Base-by-base conservation (phyloP, 2,797 vertebrate species). In the Pseudochromis fuscus region DNA sequence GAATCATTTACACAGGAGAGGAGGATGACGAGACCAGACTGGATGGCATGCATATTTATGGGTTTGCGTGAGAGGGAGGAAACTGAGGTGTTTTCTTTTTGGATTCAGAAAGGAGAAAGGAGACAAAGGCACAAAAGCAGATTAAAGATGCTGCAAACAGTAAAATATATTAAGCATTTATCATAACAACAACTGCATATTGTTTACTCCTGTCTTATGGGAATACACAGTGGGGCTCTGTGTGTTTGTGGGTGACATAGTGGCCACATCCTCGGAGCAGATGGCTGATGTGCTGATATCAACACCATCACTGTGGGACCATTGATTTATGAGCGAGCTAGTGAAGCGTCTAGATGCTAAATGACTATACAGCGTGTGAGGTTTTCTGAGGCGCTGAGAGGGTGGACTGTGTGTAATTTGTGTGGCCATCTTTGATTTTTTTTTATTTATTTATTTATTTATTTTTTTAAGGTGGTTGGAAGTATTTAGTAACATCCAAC, bases 221-320 rank as follows among this genome's bases (percentile, higher is more conserved):
- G 83, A 84, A 61, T 21, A 69, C 7, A 8, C 21, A 59, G 51
- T 18, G 38, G 38, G 37, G 58, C 40, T 33, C 37, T 52, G 50
- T 64, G 61, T 51, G 21, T 72, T 40, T 49, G 53, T 60, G 46
- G 63, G 76, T 70, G 65, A 60, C 33, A 50, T 50, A 33, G 75
- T 12, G 27, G 7, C 31, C 44, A 7, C 25, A 73, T 75, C 77
- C 65, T 66, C 62, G 1, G 53, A 90, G 73, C 90, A 91, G 91
- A 88, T 90, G 87, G 88, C 67, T 79, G 75, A 79, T 87, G 83
- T 83, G 84, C 86, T 86, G 81, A 86, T 80, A 79, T 70, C 49
- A 77, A 82, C 84, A 52, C 33, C 70, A 66, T 60, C 68, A 77
- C 73, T 45, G 65, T 28, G 58, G 62, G 65, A 56, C 49, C 77